phyloP scores from a whole-genome alignment of 2,797 vertebrate genomes.

The Lepidocolaptes lacrymiger region DNA sequence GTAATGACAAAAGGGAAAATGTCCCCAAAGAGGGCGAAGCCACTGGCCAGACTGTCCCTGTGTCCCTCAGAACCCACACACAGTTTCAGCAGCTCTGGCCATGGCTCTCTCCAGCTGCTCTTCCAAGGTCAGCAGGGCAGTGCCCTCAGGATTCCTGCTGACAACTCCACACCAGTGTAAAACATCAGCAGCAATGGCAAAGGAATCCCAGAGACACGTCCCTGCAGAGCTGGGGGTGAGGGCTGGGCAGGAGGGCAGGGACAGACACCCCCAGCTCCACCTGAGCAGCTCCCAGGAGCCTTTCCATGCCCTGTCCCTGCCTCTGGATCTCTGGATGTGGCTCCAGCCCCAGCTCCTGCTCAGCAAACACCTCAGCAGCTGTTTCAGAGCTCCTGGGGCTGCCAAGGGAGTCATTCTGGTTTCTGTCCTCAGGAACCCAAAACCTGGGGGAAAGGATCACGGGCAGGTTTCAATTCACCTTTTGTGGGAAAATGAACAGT shows the following conservation, averaged over 20 bases:
- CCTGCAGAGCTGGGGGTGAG: rapidly evolving
- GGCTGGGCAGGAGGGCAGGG: not conserved
- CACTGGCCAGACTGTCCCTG: rapidly evolving
- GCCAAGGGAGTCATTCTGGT: rapidly evolving
- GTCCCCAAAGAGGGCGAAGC: not conserved
- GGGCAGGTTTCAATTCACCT: not conserved
- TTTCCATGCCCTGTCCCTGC: rapidly evolving
- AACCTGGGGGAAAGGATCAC: rapidly evolving
- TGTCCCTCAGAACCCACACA: rapidly evolving
- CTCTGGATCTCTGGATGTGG: rapidly evolving
- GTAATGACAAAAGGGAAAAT: not conserved
- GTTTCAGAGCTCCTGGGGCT: rapidly evolving
- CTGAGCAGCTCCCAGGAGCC: rapidly evolving
- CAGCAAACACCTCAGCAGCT: not conserved
- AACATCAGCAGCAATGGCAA: not conserved
- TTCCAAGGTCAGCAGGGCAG: not conserved
- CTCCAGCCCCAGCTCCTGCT: rapidly evolving
- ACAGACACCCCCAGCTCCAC: rapidly evolving
- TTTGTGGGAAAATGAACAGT: not conserved
- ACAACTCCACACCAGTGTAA: rapidly evolving
- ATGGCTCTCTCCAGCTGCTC: not conserved
- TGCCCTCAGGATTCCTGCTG: not conserved
- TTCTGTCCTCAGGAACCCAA: not conserved
- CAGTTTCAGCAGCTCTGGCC: not conserved
- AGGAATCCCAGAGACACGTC: rapidly evolving